A percentile compares a stretch with the other conserved stretches of the same genome.
Conservation (phyloP, 1,140 invertebrate species). For the Drosophila pallidifrons region DNA sequence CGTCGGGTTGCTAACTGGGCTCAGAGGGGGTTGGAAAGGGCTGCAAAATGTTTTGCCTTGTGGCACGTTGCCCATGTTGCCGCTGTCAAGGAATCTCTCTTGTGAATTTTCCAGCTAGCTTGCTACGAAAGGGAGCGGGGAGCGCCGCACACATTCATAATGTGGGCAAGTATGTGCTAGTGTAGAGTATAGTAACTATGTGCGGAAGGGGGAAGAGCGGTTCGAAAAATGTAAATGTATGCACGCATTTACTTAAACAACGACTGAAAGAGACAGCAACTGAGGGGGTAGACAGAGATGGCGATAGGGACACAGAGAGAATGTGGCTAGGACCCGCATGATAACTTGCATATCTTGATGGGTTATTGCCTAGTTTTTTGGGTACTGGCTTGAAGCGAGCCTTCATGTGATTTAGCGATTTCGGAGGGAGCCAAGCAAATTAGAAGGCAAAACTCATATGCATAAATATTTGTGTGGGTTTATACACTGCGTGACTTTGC, state of each 20-base stretch:
- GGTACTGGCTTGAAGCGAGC: slow-evolving; percentile 49
- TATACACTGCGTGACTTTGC: slow-evolving; percentile 53
- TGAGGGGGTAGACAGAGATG: slow-evolving; percentile 7
- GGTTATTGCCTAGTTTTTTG: slow-evolving; percentile 74
- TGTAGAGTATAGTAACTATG: neutral
- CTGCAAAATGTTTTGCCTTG: slow-evolving; percentile 36
- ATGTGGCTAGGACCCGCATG: slow-evolving; percentile 52
- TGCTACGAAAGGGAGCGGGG: slow-evolving; percentile 34
- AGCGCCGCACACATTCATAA: slow-evolving; percentile 43
- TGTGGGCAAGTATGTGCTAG: slow-evolving; percentile 12
- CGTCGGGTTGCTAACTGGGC: slow-evolving; percentile 1
- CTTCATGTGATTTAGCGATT: slow-evolving; percentile 36
- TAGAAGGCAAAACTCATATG: slow-evolving; percentile 68
- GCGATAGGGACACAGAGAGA: neutral
- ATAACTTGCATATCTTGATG: slow-evolving; percentile 74
- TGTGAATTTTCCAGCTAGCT: slow-evolving; percentile 71
- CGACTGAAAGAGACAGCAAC: slow-evolving; percentile 30
- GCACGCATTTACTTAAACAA: slow-evolving; percentile 55
- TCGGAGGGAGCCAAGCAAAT: slow-evolving; percentile 47
- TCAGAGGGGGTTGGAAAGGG: neutral
- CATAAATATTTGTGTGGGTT: slow-evolving; percentile 72
- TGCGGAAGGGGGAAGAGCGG: neutral
- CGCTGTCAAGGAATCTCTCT: slow-evolving; percentile 54
- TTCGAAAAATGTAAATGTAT: slow-evolving; percentile 39
- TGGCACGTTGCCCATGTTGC: slow-evolving; percentile 46